Conservation (phyloP, 2,113 vertebrate genomes). For the Pseudolaguvia tuberculata region DNA sequence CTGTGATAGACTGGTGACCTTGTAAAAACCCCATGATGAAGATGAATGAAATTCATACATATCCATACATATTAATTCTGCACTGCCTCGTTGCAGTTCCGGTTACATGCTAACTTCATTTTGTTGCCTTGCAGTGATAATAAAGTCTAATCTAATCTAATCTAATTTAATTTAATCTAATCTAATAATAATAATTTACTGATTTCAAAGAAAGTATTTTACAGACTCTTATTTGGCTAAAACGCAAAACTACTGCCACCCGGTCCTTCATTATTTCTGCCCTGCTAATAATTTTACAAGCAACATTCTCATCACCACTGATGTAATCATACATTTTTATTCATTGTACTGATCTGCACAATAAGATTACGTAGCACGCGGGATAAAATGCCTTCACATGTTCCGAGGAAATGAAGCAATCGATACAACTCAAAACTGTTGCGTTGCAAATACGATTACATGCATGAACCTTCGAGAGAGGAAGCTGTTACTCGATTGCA, state of each 20-base stretch:
- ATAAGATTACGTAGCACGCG: not conserved
- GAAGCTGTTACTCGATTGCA: not conserved
- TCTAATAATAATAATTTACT: too few relatives aligned
- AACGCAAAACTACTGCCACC: not conserved
- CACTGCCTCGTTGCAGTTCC: too few relatives aligned
- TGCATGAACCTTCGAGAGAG: not conserved
- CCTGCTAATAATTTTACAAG: not conserved
- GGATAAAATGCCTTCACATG: not conserved
- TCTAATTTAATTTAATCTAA: too few relatives aligned
- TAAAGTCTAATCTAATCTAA: too few relatives aligned
- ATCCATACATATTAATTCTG: too few relatives aligned
- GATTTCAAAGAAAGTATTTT: not conserved
- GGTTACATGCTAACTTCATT: too few relatives aligned
- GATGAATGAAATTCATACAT: too few relatives aligned
- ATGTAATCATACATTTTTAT: slow-evolving; percentile 7
- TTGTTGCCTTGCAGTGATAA: too few relatives aligned
- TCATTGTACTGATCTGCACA: not conserved
- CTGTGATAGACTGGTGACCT: too few relatives aligned
- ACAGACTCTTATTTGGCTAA: not conserved
- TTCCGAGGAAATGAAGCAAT: not conserved
- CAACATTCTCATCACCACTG: not conserved
- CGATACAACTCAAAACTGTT: not conserved
- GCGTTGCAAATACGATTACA: not conserved
- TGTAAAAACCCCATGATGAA: too few relatives aligned
- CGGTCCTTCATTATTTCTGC: not conserved